Evolutionary conservation across 2,888 invertebrate genomes (phyloP).

Genomic region (Cryptus viduatorius): DNA sequence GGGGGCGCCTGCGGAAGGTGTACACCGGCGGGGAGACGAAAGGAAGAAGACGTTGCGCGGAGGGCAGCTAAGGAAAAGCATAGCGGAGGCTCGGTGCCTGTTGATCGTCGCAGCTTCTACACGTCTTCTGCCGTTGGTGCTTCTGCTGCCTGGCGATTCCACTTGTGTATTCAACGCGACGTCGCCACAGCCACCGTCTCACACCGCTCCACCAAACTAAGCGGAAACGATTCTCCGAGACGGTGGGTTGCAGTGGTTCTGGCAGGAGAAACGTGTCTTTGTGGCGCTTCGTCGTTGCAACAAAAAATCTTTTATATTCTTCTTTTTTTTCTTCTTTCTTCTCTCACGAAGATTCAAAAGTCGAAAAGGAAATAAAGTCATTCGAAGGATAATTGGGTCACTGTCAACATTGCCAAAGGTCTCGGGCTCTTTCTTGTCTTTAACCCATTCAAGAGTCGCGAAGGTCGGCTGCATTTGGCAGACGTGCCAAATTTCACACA

Average conservation of each 20-base stretch:
- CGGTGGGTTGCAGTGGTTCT: constrained; percentile 19
- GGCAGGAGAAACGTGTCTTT: constrained; percentile 29
- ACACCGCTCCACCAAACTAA: constrained; percentile 65
- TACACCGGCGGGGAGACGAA: constrained; percentile 29
- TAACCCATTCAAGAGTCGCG: not conserved
- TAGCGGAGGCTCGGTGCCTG: constrained; percentile 63
- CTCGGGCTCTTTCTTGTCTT: not conserved
- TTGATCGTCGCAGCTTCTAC: constrained; percentile 65
- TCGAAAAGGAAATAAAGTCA: constrained; percentile 43
- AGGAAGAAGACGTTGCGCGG: constrained; percentile 33
- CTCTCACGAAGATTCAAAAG: constrained; percentile 16
- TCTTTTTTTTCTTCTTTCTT: constrained; percentile 48
- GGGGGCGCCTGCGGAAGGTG: constrained; percentile 20
- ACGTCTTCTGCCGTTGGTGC: constrained; percentile 29
- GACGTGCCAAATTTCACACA: not conserved
- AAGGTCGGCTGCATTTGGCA: not conserved
- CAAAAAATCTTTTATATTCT: constrained; percentile 36
- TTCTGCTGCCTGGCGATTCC: constrained; percentile 50
- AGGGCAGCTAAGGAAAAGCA: constrained; percentile 2
- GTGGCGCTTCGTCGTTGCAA: constrained; percentile 13
- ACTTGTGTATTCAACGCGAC: constrained; percentile 65
- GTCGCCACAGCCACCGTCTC: constrained; percentile 56
- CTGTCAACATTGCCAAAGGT: constrained; percentile 6
- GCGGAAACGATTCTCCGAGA: constrained; percentile 66
- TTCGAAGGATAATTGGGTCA: constrained; percentile 41